phyloP scores from a whole-genome alignment of 2,888 invertebrate species.

The Andrena marginata region DNA sequence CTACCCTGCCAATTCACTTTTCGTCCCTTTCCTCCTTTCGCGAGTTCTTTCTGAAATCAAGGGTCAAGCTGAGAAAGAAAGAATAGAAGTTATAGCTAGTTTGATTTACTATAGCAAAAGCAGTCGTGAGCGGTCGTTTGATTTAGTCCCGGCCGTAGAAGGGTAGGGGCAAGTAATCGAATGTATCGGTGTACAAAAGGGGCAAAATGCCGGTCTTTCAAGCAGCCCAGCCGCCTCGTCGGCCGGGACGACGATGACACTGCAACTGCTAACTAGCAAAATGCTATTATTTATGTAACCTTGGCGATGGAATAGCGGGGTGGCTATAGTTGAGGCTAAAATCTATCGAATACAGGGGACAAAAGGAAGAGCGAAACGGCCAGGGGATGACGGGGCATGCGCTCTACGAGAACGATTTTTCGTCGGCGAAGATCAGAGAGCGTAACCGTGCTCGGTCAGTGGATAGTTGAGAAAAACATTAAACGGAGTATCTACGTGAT shows the following conservation, averaged over 20 bases:
- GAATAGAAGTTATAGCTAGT: no score
- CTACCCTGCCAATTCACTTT: no score
- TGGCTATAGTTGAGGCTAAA: conserved; percentile 37
- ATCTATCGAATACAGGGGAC: conserved; percentile 55
- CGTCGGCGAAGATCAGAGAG: conserved; percentile 57
- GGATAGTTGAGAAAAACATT: conserved; percentile 53
- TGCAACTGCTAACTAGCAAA: conserved; percentile 78
- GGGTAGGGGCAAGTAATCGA: background rate
- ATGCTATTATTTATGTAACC: conserved; percentile 79
- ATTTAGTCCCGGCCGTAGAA: background rate
- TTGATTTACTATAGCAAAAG: no score
- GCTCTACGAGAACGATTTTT: conserved; percentile 58
- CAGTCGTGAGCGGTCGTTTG: background rate
- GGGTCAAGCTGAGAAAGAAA: no score
- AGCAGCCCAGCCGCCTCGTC: conserved; percentile 2
- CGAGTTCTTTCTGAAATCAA: no score
- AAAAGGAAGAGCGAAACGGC: conserved; percentile 42
- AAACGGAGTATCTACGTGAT: conserved; percentile 55
- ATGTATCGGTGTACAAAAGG: background rate
- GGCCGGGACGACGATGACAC: conserved; percentile 67
- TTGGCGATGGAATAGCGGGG: conserved; percentile 41
- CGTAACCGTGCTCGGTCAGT: conserved; percentile 23
- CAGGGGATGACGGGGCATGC: conserved; percentile 48
- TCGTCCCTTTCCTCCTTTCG: no score
- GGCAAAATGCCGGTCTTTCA: conserved; percentile 13